These are phyloP conservation scores for Diplogasteroides magnus DNA, from an alignment of 1,140 invertebrate genomes.

Conservation along the genomic window DNA sequence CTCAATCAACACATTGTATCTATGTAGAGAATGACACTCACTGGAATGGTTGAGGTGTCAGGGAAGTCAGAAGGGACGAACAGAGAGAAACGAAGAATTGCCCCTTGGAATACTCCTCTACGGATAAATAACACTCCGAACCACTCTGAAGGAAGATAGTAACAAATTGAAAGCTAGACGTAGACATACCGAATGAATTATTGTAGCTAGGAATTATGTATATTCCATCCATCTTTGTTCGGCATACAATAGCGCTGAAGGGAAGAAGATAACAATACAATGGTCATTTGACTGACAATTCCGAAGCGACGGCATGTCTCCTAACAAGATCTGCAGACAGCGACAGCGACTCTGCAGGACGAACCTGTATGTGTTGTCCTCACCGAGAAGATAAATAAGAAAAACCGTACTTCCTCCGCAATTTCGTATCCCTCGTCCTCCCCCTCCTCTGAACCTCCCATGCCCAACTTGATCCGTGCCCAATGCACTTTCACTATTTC, in stretches of 20 bases:
- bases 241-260: neutral
- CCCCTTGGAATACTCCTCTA: neutral
- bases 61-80: slow-evolving; percentile 1
- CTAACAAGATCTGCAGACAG: neutral
- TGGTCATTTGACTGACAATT: slow-evolving; percentile 5
- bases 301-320: slow-evolving; percentile 1
- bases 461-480: neutral
- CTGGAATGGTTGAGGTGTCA: neutral
- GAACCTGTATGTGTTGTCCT: no score
- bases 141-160: neutral
- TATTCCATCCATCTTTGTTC: slow-evolving; percentile 7
- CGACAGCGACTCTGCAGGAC: neutral
- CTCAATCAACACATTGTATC: neutral
- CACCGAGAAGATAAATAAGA: no score
- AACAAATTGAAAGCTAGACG: neutral
- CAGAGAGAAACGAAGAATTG: slow-evolving; percentile 9
- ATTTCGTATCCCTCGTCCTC: neutral
- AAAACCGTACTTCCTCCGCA: neutral
- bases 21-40: slow-evolving; percentile 1
- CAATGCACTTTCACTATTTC: neutral
- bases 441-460: neutral
- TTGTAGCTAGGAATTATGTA: slow-evolving; percentile 2
- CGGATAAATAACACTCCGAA: slow-evolving; percentile 6
- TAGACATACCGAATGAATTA: neutral
- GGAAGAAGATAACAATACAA: neutral